Base-by-base conservation (phyloP, 2,888 invertebrate species). In the Trichogramma evanescens region DNA sequence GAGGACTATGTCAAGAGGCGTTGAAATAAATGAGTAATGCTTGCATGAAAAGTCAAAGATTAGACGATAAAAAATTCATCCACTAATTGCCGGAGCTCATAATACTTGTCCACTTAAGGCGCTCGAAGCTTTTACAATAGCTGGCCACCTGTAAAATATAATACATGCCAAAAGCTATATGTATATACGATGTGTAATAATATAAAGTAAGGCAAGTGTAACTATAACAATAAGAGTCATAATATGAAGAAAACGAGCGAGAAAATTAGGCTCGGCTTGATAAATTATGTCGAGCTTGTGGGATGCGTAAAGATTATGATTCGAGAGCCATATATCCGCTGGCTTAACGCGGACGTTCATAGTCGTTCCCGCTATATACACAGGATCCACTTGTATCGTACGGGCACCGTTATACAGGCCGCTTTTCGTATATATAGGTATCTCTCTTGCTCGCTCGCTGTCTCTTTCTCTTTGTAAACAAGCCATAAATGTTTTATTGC, bases 401-500 rank as follows among this genome's bases (percentile, higher is more conserved):
- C 40, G 4, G n/a, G 43, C 50, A 41, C 50, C 57, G 13, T 49
- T 49, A 26, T 2, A 26, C 26, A 26, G 26, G 26, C 26, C 26
- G 26, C 26, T 26, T 26, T 26, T 26, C 26, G 26, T 2, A 3
- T 26, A 26, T 26, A 26, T 26, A 50, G 60, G 56, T 61, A 63
- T 56, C 58, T 55, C 58, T n/a, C 39, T 51, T 6, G 4, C 50
- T 43, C 42, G 38, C 54, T 54, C 38, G 8, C 45, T 6, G 6
- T 54, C 55, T 41, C 53, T 5, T 52, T 61, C 65, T 67, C 68
- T 67, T 68, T 70, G 72, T 72, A 74, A 72, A 72, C 72, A 72
- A 71, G 71, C 69, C 71, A 70, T 74, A 74, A 74, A 73, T 70
- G 69, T 73, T 74, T 73, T 74, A 74, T 69, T 71, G 70, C 66